Percentiles rank a stretch among this genome's conserved stretches.
These are phyloP conservation scores for Deilephila porcellus DNA, from an alignment of 2,888 invertebrate species.

Conservation along the genomic window DNA sequence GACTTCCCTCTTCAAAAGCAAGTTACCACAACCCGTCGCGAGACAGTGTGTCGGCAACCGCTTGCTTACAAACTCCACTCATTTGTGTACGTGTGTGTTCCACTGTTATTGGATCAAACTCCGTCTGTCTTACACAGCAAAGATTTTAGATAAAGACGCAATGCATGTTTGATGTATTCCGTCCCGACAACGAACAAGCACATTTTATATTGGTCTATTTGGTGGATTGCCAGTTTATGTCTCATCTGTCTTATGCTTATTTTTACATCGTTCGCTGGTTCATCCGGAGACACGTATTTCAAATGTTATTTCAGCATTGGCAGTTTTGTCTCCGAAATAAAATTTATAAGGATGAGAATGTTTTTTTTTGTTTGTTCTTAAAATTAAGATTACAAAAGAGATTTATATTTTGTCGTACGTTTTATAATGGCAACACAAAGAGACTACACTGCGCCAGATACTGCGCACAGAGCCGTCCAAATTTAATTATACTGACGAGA, in stretches of 20 bases:
- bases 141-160: conserved; percentile 16
- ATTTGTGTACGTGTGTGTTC: conserved; percentile 44
- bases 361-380: too few species aligned
- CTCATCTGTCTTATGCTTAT: background rate
- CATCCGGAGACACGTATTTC: too few species aligned
- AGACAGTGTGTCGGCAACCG: conserved; percentile 57
- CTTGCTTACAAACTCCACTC: conserved; percentile 54
- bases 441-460: too few species aligned
- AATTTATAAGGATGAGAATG: too few species aligned
- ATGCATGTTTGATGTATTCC: conserved; percentile 15
- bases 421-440: too few species aligned
- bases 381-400: too few species aligned
- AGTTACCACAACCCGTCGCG: conserved; percentile 61
- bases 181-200: background rate
- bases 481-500: too few species aligned
- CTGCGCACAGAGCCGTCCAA: too few species aligned
- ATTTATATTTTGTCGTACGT: too few species aligned
- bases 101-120: conserved; percentile 54
- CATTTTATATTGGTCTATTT: conserved; percentile 25
- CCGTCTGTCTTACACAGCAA: conserved; percentile 17
- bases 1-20: conserved; percentile 48
- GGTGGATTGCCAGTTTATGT: conserved; percentile 21
- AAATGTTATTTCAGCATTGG: too few species aligned
- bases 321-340: too few species aligned
- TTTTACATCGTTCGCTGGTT: too few species aligned